phyloP scores from a whole-genome alignment of 2,888 invertebrate species.

The Synergus japonicus region DNA sequence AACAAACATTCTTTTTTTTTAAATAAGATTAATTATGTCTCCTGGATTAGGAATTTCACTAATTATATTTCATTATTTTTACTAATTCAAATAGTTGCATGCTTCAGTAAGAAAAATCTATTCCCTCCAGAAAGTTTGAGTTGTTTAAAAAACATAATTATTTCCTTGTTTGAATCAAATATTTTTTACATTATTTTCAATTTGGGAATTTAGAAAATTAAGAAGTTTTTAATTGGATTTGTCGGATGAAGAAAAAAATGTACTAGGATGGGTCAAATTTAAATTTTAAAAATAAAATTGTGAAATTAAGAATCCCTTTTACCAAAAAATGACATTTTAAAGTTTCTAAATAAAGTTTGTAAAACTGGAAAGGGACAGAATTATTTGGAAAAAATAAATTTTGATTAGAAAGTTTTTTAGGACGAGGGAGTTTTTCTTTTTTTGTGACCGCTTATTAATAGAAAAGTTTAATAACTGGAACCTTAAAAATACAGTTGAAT shows the following conservation, averaged over 20 bases:
- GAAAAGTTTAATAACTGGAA: slow-evolving; percentile 10
- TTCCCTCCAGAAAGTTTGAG: background rate
- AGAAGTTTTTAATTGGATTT: background rate
- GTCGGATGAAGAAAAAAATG: background rate
- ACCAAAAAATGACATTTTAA: no score
- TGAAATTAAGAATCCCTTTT: no score
- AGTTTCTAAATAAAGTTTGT: no score
- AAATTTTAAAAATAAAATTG: no score
- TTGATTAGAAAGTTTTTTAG: no score
- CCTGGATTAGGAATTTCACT: background rate
- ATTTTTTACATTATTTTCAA: no score
- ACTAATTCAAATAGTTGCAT: slow-evolving; percentile 7
- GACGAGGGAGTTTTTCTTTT: background rate
- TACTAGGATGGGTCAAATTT: no score
- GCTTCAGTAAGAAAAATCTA: background rate
- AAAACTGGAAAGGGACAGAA: no score
- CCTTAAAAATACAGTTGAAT: background rate
- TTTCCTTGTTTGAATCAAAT: no score
- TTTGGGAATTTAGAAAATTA: background rate
- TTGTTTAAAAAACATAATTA: no score
- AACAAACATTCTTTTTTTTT: no score
- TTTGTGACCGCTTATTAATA: background rate
- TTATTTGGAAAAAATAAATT: no score
- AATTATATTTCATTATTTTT: background rate
- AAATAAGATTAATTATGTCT: background rate